A percentile compares a stretch with the other conserved stretches of the same genome.
Conservation (phyloP, 2,888 invertebrate species). For the Temnothorax unifasciatus region DNA sequence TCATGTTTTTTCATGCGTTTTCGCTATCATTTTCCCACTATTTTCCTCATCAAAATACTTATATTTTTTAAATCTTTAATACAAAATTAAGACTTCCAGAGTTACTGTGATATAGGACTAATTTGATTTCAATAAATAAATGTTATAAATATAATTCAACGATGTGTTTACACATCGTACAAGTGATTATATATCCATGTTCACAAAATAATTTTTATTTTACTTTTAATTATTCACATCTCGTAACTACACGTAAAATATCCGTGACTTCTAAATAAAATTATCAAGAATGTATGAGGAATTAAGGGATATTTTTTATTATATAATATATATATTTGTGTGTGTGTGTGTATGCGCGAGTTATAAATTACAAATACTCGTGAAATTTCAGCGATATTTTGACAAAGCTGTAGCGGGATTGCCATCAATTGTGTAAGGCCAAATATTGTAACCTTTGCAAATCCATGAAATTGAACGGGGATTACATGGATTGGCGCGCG, state of each 20-base stretch:
- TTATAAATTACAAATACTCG: constrained; percentile 14
- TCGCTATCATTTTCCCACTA: background rate
- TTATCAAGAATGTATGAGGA: background rate
- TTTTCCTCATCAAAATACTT: background rate
- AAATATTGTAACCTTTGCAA: constrained; percentile 54
- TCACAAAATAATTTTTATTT: background rate
- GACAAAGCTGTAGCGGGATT: constrained; percentile 21
- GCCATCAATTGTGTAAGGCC: constrained; percentile 37
- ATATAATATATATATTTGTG: too few species aligned
- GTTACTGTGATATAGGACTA: too few species aligned
- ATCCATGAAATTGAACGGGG: constrained; percentile 49
- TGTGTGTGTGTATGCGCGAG: background rate
- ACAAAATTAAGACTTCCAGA: background rate
- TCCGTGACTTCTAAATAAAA: background rate
- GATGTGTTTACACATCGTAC: background rate
- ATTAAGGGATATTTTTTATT: background rate
- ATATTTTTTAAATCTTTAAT: background rate
- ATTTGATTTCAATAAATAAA: background rate
- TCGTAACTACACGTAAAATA: background rate
- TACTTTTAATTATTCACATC: background rate
- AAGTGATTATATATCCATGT: background rate
- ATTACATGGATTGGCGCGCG: constrained; percentile 49
- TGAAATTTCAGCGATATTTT: constrained; percentile 11
- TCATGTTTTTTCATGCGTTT: background rate
- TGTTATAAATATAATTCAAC: background rate